Evolutionary conservation across 2,113 vertebrate species (phyloP).

Genomic region (Osmerus mordax): DNA sequence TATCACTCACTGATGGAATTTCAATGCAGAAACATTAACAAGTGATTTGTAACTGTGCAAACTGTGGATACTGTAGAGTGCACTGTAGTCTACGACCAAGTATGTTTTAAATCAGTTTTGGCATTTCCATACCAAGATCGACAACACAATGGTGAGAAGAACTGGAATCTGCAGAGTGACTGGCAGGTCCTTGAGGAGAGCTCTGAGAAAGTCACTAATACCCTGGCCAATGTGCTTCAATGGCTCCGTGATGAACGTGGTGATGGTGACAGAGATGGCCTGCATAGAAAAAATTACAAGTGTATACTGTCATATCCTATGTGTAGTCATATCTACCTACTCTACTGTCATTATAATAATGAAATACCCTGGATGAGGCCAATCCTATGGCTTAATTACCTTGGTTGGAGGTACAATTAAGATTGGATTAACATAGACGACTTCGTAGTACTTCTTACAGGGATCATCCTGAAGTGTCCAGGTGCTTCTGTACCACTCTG

Average conservation of each 20-base stretch:
- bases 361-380: not conserved
- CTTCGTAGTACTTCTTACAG: constrained; percentile 87
- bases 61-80: not conserved
- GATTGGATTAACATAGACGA: constrained; percentile 84
- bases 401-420: constrained; percentile 89
- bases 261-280: constrained; percentile 85
- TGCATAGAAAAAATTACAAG: constrained; percentile 33
- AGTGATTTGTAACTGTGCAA: not conserved
- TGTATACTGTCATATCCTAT: not conserved
- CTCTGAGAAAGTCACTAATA: constrained; percentile 84
- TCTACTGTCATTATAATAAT: not conserved
- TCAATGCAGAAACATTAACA: not conserved
- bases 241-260: constrained; percentile 87
- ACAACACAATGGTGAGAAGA: constrained; percentile 71
- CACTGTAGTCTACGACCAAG: not conserved
- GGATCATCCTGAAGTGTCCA: constrained; percentile 85
- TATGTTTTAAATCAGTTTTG: not conserved
- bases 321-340: not conserved
- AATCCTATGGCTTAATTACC: constrained; percentile 59
- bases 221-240: constrained; percentile 88
- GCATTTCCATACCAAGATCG: constrained; percentile 68
- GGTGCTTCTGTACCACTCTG: constrained; percentile 82
- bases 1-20: too few relatives aligned
- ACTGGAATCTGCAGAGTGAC: constrained; percentile 83
- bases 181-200: constrained; percentile 88